phyloP scores from a whole-genome alignment of 2,888 invertebrate genomes.

The Junonia oenone region DNA sequence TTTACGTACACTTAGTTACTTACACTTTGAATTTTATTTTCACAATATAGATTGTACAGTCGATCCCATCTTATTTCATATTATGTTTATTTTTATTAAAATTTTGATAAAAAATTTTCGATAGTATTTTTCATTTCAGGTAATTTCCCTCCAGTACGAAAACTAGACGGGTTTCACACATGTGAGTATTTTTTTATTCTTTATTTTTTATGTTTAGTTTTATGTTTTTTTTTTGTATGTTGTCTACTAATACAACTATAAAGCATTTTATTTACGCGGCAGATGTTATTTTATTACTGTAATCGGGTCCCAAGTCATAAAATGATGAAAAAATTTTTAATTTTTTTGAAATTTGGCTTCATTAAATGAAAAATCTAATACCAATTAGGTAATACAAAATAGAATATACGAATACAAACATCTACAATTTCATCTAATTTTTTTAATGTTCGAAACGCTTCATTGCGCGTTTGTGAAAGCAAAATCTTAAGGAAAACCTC shows the following conservation, averaged over 20 bases:
- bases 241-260: constrained; percentile 8
- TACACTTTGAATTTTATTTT: no score
- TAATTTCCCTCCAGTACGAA: constrained; percentile 58
- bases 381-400: no score
- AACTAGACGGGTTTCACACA: constrained; percentile 52
- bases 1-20: no score
- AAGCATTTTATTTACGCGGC: constrained; percentile 15
- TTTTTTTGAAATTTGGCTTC: no score
- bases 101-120: constrained; percentile 30
- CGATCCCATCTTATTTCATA: neutral
- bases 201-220: constrained; percentile 2
- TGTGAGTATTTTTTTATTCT: constrained; percentile 45
- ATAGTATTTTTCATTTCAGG: constrained; percentile 57
- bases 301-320: constrained; percentile 10
- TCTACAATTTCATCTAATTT: neutral
- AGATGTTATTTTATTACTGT: constrained; percentile 18
- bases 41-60: no score
- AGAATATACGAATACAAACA: no score
- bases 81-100: constrained; percentile 9
- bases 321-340: no score
- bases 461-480: neutral
- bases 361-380: no score
- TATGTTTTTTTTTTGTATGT: constrained; percentile 2
- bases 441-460: neutral
- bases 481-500: neutral